These are phyloP conservation scores for Gastracanthus pulcherrimus DNA, from an alignment of 2,888 invertebrate genomes.

Conservation along the genomic window DNA sequence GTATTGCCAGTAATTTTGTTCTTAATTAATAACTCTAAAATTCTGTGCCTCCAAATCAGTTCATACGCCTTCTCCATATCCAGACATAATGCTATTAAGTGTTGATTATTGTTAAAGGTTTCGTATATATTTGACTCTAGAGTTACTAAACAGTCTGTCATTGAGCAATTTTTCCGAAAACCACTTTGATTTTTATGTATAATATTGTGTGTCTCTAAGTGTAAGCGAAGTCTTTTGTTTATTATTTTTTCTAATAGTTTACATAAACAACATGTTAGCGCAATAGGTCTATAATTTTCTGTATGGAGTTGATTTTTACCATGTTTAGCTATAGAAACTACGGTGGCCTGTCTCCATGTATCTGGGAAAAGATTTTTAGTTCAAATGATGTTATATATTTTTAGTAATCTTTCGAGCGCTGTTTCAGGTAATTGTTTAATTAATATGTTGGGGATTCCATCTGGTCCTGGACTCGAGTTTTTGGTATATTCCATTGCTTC, in stretches of 20 bases:
- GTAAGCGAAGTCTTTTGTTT: constrained; percentile 47
- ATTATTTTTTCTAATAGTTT: constrained; percentile 55
- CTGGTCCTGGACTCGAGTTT: no score
- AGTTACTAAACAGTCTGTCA: constrained; percentile 32
- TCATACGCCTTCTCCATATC: no score
- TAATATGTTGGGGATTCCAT: no score
- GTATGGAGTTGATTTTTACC: constrained; percentile 39
- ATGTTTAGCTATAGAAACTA: not conserved
- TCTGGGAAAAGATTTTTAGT: no score
- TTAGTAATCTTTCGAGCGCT: no score
- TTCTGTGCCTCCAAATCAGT: not conserved
- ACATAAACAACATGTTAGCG: constrained; percentile 49
- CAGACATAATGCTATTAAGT: not conserved
- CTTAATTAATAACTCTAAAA: not conserved
- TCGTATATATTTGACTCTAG: constrained; percentile 50
- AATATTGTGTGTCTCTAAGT: constrained; percentile 45
- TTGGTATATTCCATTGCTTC: no score
- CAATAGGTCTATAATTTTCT: constrained; percentile 51
- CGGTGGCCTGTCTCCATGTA: constrained; percentile 37
- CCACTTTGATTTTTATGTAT: constrained; percentile 46
- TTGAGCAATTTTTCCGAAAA: constrained; percentile 47
- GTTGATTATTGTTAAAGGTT: constrained; percentile 17
- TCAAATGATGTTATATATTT: no score
- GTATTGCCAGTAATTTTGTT: not conserved
- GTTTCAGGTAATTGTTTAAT: no score